These are phyloP conservation scores for Sebastes fasciatus DNA, from an alignment of 2,113 vertebrate genomes.

Conservation along the genomic window DNA sequence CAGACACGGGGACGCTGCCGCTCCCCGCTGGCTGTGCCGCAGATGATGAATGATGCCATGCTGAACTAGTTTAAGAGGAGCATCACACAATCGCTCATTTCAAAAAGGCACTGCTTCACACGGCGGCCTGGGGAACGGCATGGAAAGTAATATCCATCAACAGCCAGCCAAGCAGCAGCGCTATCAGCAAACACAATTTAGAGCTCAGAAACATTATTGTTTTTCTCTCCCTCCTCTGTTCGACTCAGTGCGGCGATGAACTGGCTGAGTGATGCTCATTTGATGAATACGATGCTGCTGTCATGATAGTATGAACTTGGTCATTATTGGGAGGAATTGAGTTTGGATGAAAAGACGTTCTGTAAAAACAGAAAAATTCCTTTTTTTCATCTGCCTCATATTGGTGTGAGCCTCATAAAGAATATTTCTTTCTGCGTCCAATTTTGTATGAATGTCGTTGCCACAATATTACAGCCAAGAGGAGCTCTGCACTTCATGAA, in stretches of 20 bases:
- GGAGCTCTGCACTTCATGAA: background rate
- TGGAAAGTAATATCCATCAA: conserved; percentile 83
- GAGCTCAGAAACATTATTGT: conserved; percentile 80
- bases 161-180: conserved; percentile 78
- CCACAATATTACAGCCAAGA: background rate
- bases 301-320: conserved; percentile 69
- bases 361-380: conserved; percentile 52
- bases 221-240: conserved; percentile 63
- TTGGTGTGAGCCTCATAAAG: background rate
- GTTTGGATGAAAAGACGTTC: conserved; percentile 63
- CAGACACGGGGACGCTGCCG: conserved; percentile 58
- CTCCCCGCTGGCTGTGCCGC: conserved; percentile 64
- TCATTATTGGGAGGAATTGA: conserved; percentile 66
- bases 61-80: conserved; percentile 82
- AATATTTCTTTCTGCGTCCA: conserved; percentile 22
- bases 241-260: conserved; percentile 58
- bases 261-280: conserved; percentile 72
- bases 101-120: conserved; percentile 74
- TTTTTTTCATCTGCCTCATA: conserved; percentile 18
- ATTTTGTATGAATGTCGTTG: conserved; percentile 33
- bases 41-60: conserved; percentile 78
- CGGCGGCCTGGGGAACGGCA: conserved; percentile 71
- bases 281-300: conserved; percentile 75
- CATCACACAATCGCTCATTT: conserved; percentile 80
- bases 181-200: conserved; percentile 84